Percentiles rank a stretch among this genome's conserved stretches.
Evolutionary conservation across 2,888 invertebrate genomes (phyloP).

Genomic region (Xestia sexstrigata): DNA sequence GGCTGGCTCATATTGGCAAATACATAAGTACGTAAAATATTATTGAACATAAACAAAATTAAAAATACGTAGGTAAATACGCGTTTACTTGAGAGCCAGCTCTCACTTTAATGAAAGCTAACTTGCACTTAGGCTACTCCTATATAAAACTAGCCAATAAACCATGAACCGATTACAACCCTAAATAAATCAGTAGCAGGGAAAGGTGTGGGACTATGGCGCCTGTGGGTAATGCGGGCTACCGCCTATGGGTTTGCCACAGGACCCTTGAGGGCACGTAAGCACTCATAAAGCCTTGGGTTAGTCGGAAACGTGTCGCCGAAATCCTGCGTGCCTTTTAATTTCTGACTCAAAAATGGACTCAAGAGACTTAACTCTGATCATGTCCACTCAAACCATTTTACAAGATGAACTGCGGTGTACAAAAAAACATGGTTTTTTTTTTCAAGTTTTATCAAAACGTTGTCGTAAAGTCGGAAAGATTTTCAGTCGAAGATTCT

Average conservation of each 20-base stretch:
- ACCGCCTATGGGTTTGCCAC: conserved; percentile 2
- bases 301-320: not conserved
- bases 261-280: conserved; percentile 2
- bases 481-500: too few relatives aligned
- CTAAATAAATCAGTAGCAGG: conserved; percentile 21
- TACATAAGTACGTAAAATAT: not conserved
- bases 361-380: too few relatives aligned
- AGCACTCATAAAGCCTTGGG: conserved; percentile 2
- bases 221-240: conserved; percentile 4
- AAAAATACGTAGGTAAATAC: not conserved
- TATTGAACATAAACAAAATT: not conserved
- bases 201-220: conserved; percentile 1
- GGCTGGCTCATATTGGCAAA: not conserved
- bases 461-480: too few relatives aligned
- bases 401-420: too few relatives aligned
- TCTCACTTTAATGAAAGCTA: too few relatives aligned
- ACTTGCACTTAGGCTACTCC: not conserved
- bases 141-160: not conserved
- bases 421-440: too few relatives aligned
- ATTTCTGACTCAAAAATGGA: too few relatives aligned
- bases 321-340: too few relatives aligned
- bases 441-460: too few relatives aligned
- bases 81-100: not conserved
- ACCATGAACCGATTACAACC: not conserved
- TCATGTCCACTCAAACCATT: too few relatives aligned